Conservation (phyloP, 2,888 invertebrate genomes). For the Macrophya annulata region DNA sequence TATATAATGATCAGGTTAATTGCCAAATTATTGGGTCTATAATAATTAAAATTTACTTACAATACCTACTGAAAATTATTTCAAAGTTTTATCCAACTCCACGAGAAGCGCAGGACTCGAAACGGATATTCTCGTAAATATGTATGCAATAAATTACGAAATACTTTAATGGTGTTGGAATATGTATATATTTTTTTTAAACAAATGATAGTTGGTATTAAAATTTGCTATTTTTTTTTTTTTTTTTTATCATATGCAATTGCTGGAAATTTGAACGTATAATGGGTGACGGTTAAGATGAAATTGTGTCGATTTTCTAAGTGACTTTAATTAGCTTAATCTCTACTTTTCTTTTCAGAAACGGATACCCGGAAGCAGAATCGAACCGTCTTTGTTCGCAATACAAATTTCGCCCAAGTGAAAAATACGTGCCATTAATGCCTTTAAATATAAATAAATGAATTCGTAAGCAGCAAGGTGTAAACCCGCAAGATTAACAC, state of each 20-base stretch:
- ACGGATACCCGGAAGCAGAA: conserved; percentile 83
- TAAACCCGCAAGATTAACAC: conserved; percentile 46
- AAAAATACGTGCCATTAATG: conserved; percentile 83
- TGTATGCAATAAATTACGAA: conserved; percentile 51
- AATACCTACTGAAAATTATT: neutral
- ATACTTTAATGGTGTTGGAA: conserved; percentile 59
- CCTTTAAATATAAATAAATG: conserved; percentile 77
- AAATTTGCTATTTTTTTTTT: conserved; percentile 27
- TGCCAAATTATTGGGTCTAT: neutral
- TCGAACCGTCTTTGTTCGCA: conserved; percentile 83
- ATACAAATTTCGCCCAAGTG: conserved; percentile 84
- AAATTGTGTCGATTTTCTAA: neutral
- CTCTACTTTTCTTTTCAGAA: conserved; percentile 77
- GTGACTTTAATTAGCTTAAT: neutral
- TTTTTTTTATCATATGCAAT: conserved; percentile 23
- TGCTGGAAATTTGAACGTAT: neutral
- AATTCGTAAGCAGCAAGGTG: conserved; percentile 67
- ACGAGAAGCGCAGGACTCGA: neutral
- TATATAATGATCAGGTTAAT: too few species aligned
- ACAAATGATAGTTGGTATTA: conserved; percentile 2
- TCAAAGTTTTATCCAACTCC: neutral
- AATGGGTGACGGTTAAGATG: conserved; percentile 29
- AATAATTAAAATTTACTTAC: neutral
- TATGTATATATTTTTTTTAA: conserved; percentile 9
- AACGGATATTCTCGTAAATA: conserved; percentile 48